These are phyloP conservation scores for Popillia japonica DNA, from an alignment of 1,140 invertebrate species.

Conservation along the genomic window DNA sequence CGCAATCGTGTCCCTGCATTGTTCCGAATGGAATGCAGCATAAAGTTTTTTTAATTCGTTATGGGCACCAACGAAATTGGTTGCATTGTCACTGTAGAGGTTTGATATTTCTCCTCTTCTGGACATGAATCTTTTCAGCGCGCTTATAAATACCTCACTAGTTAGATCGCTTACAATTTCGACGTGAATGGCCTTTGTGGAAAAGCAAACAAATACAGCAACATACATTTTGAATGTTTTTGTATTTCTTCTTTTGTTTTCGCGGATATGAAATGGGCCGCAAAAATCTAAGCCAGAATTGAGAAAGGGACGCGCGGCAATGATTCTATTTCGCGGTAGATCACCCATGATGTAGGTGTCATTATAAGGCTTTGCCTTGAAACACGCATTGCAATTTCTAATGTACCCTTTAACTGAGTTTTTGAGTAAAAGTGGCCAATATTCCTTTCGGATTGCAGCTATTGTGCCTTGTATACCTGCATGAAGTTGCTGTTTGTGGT, in stretches of 20 bases:
- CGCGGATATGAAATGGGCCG: constrained; percentile 37
- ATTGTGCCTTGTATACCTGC: constrained; percentile 50
- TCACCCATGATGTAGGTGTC: constrained; percentile 27
- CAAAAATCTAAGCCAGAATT: constrained; percentile 43
- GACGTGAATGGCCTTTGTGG: not conserved
- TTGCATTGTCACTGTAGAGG: not conserved
- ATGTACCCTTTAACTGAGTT: not conserved
- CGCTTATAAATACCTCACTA: not conserved
- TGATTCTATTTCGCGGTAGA: constrained; percentile 34
- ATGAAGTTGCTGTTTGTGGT: constrained; percentile 49
- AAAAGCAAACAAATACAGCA: not conserved
- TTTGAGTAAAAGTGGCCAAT: constrained; percentile 47
- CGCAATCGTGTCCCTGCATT: too few species aligned
- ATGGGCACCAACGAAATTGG: not conserved
- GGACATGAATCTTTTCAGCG: not conserved
- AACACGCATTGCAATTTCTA: not conserved
- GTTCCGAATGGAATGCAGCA: too few species aligned
- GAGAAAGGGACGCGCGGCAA: constrained; percentile 37
- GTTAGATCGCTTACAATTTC: not conserved
- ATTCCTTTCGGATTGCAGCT: constrained; percentile 47
- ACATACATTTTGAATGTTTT: constrained; percentile 30
- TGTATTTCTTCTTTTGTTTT: constrained; percentile 39
- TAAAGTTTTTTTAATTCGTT: not conserved
- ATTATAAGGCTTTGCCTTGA: constrained; percentile 1
- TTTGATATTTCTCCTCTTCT: not conserved